Percentiles rank a stretch among this genome's conserved stretches.
Evolutionary conservation across 2,888 invertebrate genomes (phyloP).

Genomic region (Philaethria dido): DNA sequence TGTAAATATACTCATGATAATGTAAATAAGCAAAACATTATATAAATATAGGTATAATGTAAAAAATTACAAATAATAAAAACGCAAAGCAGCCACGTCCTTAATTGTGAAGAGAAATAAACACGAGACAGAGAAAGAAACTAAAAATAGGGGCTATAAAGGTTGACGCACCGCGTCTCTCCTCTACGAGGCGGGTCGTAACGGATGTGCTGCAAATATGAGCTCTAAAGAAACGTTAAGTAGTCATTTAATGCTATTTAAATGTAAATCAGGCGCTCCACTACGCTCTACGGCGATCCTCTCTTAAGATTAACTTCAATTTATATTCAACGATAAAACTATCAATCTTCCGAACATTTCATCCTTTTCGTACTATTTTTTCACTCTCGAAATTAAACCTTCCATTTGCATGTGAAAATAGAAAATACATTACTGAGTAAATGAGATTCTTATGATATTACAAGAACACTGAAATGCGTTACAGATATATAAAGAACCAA

Average conservation of each 20-base stretch:
- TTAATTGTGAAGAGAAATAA: background rate
- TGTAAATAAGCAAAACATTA: no score
- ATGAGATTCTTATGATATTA: background rate
- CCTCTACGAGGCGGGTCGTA: background rate
- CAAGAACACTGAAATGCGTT: no score
- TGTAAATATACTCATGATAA: no score
- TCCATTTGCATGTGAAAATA: background rate
- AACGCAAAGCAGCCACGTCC: background rate
- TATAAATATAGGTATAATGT: no score
- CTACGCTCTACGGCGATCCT: background rate
- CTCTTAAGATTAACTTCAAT: constrained; percentile 7
- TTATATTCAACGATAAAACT: constrained; percentile 15
- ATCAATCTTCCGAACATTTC: constrained; percentile 2
- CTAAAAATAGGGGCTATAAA: background rate
- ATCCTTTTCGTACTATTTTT: background rate
- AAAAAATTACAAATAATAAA: constrained; percentile 1
- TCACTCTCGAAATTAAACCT: background rate
- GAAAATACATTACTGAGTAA: background rate
- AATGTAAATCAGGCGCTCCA: background rate
- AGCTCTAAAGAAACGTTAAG: constrained; percentile 17
- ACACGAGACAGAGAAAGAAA: background rate
- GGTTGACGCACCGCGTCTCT: background rate
- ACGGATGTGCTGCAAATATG: constrained; percentile 2
- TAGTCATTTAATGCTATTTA: constrained; percentile 13
- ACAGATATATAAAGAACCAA: no score